Conservation (phyloP, 2,888 invertebrate genomes). For the Erebia palarica region DNA sequence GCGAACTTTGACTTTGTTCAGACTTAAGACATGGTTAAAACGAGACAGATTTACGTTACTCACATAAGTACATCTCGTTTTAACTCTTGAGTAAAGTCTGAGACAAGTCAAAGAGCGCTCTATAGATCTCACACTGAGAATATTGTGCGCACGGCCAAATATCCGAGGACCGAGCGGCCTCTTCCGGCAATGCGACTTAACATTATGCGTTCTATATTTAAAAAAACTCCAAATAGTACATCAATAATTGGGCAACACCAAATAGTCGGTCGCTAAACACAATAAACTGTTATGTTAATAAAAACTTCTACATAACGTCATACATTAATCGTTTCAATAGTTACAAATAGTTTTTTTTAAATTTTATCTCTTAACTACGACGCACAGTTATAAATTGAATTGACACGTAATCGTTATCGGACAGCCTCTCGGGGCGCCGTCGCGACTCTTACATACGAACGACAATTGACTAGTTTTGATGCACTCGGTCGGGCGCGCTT, state of each 20-base stretch:
- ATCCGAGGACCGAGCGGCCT: not conserved
- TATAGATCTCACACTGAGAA: too few species aligned
- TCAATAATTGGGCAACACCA: constrained; percentile 42
- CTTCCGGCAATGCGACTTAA: constrained; percentile 16
- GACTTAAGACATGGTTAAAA: too few species aligned
- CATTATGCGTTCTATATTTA: constrained; percentile 21
- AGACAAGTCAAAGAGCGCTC: too few species aligned
- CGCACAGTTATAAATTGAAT: constrained; percentile 78
- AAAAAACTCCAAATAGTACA: constrained; percentile 31
- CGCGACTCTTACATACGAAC: constrained; percentile 65
- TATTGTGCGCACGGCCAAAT: not conserved
- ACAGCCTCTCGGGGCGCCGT: constrained; percentile 39
- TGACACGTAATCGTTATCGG: constrained; percentile 73
- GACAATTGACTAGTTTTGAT: constrained; percentile 80
- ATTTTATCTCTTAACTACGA: constrained; percentile 69
- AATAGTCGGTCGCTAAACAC: constrained; percentile 58
- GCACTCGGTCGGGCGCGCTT: constrained; percentile 60
- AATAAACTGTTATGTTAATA: constrained; percentile 59
- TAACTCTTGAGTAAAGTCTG: too few species aligned
- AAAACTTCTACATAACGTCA: constrained; percentile 76
- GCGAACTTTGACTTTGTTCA: too few species aligned
- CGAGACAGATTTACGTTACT: too few species aligned
- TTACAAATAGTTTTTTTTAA: constrained; percentile 71
- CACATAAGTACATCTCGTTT: too few species aligned
- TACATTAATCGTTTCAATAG: constrained; percentile 61